phyloP scores from a whole-genome alignment of 2,797 vertebrate species.

The Syndactyla subalaris region DNA sequence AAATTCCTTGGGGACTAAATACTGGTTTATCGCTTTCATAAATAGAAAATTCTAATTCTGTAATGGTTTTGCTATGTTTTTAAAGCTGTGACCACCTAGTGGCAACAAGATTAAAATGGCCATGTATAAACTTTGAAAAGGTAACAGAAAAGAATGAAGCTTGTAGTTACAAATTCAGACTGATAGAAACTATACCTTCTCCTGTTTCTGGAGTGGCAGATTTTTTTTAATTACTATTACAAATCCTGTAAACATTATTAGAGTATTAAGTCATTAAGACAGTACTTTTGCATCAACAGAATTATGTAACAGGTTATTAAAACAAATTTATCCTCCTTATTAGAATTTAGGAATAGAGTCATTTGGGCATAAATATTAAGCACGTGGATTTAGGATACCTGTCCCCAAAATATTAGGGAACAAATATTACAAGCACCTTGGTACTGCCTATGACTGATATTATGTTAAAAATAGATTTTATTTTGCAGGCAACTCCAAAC shows the following conservation, averaged over 20 bases:
- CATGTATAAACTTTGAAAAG: not conserved
- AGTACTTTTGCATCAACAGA: not conserved
- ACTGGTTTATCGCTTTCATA: not conserved
- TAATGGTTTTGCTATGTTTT: not conserved
- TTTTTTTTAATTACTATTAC: not conserved
- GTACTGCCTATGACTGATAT: not conserved
- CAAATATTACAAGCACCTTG: not conserved
- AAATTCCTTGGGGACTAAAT: not conserved
- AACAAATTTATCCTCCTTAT: not conserved
- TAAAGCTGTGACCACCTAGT: not conserved
- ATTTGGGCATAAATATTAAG: not conserved
- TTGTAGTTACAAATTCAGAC: not conserved
- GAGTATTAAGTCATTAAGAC: not conserved
- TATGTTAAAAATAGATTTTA: not conserved
- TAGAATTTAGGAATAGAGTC: not conserved
- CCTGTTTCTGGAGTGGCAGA: not conserved
- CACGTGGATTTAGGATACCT: not conserved
- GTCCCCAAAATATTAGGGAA: not conserved
- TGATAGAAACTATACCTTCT: not conserved
- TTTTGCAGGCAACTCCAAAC: not conserved
- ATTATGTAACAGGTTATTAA: not conserved
- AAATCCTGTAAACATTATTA: not conserved
- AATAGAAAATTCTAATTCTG: not conserved
- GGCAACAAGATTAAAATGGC: not conserved
- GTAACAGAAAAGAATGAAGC: not conserved